Base-by-base conservation (phyloP, 92 coral and sea anemone genomes). In the Meandrina meandrites region DNA sequence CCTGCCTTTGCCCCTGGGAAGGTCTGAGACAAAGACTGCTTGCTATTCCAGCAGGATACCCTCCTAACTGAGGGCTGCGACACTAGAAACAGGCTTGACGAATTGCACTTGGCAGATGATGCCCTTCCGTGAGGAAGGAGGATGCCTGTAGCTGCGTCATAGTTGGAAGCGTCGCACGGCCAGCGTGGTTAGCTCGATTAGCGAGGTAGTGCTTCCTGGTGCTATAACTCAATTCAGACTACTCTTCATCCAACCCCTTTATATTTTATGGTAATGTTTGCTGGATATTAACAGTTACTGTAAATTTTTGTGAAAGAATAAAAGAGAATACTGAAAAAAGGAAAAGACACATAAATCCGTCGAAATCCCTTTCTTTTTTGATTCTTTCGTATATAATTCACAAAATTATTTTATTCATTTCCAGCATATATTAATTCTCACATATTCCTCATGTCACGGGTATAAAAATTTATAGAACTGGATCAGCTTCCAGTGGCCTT, bases 171-270 rank as follows among this genome's bases (percentile, higher is more conserved):
- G 98, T 93, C 90, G 96, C 96, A 96, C 96, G 94, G 94, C 93
- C 95, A 71, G 98, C 96, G 78, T 89, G 87, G 91, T 94, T 81
- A 96, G 99, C 90, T 90, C 98, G 92, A 96, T 96, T 87, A 94
- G 99, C 99, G 98, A 96, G 99, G 99, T 95, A 84, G 94, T 91
- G 84, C 83, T 82, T 81, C 27, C 10, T 40, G 91, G 71, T 87
- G 95, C 87, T 89, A 93, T 93, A 96, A 96, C 99, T 96, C 99
- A 96, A 96, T 96, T 96, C 99, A 96, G 99, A 96, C 99, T 96
- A 96, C 99, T 96, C 99, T 96, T 92, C 94, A 67, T 32, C 97
- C 98, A 91, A 87, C 92, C 92, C 92, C 12, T 56, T 80, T 86
- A 82, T 88, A 47, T 54, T 17, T 9, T 17, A n/a, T n/a, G n/a